These are phyloP conservation scores for Lota lota DNA, from an alignment of 2,113 vertebrate genomes.

Conservation along the genomic window DNA sequence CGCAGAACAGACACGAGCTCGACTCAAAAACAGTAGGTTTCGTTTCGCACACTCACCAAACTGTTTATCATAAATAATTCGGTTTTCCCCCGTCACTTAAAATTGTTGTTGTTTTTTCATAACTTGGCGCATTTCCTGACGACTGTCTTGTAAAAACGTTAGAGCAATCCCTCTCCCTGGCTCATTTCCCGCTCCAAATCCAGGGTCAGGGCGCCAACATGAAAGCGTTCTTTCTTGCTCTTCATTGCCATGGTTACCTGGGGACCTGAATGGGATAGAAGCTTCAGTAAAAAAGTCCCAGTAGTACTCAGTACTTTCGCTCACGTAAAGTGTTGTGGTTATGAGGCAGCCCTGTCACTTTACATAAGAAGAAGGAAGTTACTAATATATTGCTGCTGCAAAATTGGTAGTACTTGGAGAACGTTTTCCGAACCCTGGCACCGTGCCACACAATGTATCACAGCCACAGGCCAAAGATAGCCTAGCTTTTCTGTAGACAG, in stretches of 20 bases:
- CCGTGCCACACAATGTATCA: no score
- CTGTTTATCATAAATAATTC: background rate
- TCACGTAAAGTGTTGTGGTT: no score
- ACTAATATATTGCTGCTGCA: no score
- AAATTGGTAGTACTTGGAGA: no score
- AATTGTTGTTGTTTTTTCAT: conserved; percentile 21
- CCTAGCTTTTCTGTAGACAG: no score
- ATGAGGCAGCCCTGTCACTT: no score
- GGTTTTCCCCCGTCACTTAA: background rate
- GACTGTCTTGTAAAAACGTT: conserved; percentile 50
- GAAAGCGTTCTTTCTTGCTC: conserved; percentile 78
- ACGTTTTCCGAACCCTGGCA: no score
- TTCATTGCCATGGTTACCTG: conserved; percentile 77
- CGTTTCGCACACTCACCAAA: background rate
- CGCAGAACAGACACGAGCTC: conserved; percentile 93
- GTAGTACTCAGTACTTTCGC: no score
- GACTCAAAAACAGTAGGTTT: conserved; percentile 97
- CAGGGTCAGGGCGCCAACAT: conserved; percentile 71
- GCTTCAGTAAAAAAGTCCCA: no score
- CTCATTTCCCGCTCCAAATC: conserved; percentile 71
- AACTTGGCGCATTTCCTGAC: conserved; percentile 34
- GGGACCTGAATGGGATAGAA: conserved; percentile 69
- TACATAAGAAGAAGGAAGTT: no score
- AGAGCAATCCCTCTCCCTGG: conserved; percentile 10
- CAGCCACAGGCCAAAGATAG: no score